Base-by-base conservation (phyloP, 2,797 vertebrate genomes). In the Mallotus villosus region DNA sequence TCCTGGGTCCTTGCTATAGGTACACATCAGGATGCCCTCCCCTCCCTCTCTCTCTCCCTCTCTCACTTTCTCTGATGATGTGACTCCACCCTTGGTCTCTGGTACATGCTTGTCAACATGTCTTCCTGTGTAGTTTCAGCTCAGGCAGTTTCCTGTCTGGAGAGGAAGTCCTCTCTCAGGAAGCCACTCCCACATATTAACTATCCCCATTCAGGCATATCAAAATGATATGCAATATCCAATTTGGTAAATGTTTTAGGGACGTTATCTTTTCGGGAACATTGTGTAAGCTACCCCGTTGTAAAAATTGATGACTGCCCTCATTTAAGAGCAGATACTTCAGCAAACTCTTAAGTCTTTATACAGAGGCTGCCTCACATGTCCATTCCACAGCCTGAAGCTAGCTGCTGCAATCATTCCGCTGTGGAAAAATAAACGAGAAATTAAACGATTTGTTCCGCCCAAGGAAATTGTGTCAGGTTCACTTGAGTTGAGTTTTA, bases 131-230 rank as follows among this genome's bases (percentile, higher is more conserved):
- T 72, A 66, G 78, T 78, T 82, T 85, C 55, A 71, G 58, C 74
- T 84, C 24, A 77, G 72, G 71, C 67, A n/a, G 17, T 68, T 82
- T 90, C 87, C 85, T 79, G 86, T 83, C 83, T 88, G 67, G 69
- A 80, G 74, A 85, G 80, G 82, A 84, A 84, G 66, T 5, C 1
- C 29, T 76, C 63, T 78, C 67, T 8, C 76, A 77, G 77, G 71
- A 84, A 84, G 61, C 29, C 22, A 61, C 51, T 55, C 24, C 49
- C 25, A 14, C 27, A 27, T 41, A 41, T 41, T 11, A 41, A 41
- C 7, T 41, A 41, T 41, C 37, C 37, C 37, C 37, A 2, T 41
- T 12, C 37, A 41, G 37, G 9, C 37, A 41, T 12, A 34, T 34
- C 5, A 3, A 41, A 11, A 12, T 41, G 1, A 41, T 41, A 12